These are phyloP conservation scores for Falco novaeseelandiae DNA, from an alignment of 2,797 vertebrate species.

Conservation along the genomic window DNA sequence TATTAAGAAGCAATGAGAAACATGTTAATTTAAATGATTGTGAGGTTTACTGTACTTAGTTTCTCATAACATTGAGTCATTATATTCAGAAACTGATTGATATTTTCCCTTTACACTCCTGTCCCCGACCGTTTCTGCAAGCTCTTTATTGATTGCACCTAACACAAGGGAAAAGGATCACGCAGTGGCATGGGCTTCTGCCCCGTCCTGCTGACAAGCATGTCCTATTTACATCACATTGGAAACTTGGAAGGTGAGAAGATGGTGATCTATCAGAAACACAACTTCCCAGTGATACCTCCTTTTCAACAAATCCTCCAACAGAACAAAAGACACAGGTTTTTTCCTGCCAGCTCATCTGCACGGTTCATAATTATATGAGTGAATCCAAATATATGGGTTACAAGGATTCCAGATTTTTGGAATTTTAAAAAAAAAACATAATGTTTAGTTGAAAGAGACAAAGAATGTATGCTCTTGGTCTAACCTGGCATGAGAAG, in stretches of 20 bases:
- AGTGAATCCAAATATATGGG: neutral
- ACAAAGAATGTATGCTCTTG: neutral
- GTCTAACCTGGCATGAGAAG: neutral
- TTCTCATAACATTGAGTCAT: neutral
- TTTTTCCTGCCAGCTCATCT: neutral
- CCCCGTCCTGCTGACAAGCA: neutral
- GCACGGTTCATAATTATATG: neutral
- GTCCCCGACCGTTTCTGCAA: neutral
- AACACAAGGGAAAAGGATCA: neutral
- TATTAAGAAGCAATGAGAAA: neutral
- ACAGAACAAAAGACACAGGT: rapidly evolving
- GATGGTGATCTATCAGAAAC: neutral
- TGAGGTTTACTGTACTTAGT: neutral
- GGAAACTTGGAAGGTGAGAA: neutral
- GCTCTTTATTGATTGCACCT: neutral
- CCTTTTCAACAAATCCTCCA: neutral
- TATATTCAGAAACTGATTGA: neutral
- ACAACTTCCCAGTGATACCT: neutral
- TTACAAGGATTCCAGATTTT: neutral
- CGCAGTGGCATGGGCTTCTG: neutral
- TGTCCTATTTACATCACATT: rapidly evolving
- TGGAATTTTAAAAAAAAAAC: neutral
- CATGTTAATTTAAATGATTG: neutral
- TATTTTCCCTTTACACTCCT: neutral
- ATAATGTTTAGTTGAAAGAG: rapidly evolving